These are phyloP conservation scores for Eupithecia dodoneata DNA, from an alignment of 2,888 invertebrate genomes.

Conservation along the genomic window DNA sequence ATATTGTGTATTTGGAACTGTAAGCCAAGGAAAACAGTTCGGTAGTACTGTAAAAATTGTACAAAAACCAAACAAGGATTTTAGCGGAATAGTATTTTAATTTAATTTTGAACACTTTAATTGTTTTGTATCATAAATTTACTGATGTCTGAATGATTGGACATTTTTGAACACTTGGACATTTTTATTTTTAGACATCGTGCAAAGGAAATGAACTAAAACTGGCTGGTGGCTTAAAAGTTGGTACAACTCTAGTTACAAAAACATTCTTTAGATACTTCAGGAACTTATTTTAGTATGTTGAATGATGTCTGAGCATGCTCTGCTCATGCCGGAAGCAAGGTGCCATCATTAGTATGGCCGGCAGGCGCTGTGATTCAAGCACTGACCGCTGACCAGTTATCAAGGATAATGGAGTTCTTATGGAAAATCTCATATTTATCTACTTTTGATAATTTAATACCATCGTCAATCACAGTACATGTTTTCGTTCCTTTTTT, in stretches of 20 bases:
- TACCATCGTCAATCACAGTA: neutral
- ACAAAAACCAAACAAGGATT: no score
- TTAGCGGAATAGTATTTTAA: no score
- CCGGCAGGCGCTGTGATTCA: constrained; percentile 36
- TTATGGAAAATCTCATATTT: constrained; percentile 25
- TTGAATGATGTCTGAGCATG: constrained; percentile 8
- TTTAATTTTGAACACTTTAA: no score
- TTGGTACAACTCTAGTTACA: neutral
- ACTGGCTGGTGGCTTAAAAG: neutral
- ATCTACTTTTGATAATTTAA: neutral
- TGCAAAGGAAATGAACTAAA: no score
- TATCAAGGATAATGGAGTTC: constrained; percentile 39
- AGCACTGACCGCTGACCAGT: constrained; percentile 31
- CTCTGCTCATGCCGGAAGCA: constrained; percentile 68
- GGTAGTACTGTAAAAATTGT: neutral
- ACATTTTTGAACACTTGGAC: no score
- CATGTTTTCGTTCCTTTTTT: neutral
- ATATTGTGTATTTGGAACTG: neutral
- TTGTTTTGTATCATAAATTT: no score
- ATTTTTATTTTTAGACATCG: no score
- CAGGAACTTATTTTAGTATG: constrained; percentile 6
- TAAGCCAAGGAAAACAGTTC: neutral
- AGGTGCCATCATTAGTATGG: constrained; percentile 65
- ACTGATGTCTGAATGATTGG: no score
- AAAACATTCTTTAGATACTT: neutral